These are phyloP conservation scores for Macrobrachium nipponense DNA, from an alignment of 1,140 invertebrate genomes.

Conservation along the genomic window DNA sequence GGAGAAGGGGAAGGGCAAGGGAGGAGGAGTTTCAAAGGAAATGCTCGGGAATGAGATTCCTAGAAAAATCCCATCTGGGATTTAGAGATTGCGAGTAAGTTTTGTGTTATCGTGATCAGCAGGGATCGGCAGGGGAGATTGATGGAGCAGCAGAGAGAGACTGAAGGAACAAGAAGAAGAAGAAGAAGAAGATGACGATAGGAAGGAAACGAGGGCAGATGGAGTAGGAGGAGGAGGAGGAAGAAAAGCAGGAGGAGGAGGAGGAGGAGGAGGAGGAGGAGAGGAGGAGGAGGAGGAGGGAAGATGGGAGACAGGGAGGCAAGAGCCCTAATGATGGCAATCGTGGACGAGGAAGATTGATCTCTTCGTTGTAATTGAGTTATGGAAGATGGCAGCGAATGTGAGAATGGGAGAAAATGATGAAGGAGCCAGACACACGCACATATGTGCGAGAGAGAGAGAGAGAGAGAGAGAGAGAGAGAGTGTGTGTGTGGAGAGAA, in stretches of 20 bases:
- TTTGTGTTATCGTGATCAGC: too few species aligned
- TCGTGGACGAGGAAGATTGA: too few species aligned
- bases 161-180: not conserved
- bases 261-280: too few species aligned
- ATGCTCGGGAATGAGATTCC: not conserved
- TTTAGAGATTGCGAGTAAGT: too few species aligned
- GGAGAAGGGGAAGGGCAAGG: slow-evolving; percentile 1
- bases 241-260: not conserved
- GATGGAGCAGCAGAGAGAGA: not conserved
- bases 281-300: not conserved
- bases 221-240: not conserved
- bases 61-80: too few species aligned
- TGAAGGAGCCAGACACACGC: too few species aligned
- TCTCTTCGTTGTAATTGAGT: too few species aligned
- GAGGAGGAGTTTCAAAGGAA: not conserved
- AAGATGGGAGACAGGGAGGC: slow-evolving; percentile 8
- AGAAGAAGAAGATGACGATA: not conserved
- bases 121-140: not conserved
- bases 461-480: too few species aligned
- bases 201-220: not conserved
- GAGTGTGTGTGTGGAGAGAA: too few species aligned
- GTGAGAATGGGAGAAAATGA: too few species aligned
- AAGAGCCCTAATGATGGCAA: not conserved
- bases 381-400: too few species aligned
- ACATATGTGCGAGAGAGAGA: too few species aligned